Evolutionary conservation across 2,113 vertebrate species (phyloP).

Genomic region (Pogona vitticeps): DNA sequence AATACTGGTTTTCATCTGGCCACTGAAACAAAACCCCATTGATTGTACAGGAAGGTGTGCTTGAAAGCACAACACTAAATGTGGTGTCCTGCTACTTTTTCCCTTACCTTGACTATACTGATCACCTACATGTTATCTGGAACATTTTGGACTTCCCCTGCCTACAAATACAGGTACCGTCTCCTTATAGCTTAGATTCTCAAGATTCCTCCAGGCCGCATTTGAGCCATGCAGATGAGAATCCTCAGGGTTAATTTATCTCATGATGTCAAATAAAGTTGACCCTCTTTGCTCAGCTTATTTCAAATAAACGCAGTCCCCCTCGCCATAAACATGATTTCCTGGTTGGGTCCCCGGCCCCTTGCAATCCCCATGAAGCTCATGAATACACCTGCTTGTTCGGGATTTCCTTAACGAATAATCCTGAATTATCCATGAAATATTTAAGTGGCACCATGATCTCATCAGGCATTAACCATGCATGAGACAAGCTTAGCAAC

Average conservation of each 20-base stretch:
- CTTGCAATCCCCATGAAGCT: slow-evolving; percentile 30
- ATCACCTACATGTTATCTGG: not conserved
- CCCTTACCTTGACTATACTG: not conserved
- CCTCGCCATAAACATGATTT: not conserved
- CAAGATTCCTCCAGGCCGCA: not conserved
- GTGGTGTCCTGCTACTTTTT: not conserved
- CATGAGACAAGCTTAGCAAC: slow-evolving; percentile 75
- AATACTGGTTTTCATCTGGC: not conserved
- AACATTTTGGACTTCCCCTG: too few species aligned
- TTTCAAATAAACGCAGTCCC: not conserved
- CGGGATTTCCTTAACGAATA: slow-evolving; percentile 62
- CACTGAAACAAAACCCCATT: not conserved
- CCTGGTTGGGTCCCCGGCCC: not conserved
- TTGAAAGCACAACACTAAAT: not conserved
- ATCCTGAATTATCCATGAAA: slow-evolving; percentile 67
- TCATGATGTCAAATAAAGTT: not conserved
- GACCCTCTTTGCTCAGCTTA: not conserved
- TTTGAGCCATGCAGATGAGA: not conserved
- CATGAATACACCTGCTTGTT: slow-evolving; percentile 54
- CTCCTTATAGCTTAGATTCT: not conserved
- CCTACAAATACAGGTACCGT: not conserved
- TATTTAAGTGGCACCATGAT: slow-evolving; percentile 63
- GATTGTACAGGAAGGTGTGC: not conserved
- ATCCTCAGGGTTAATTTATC: slow-evolving; percentile 17
- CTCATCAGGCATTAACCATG: slow-evolving; percentile 66